A percentile compares a stretch with the other conserved stretches of the same genome.
phyloP scores from a whole-genome alignment of 53 echinoderm and acorn worm genomes.

The Astropecten irregularis region DNA sequence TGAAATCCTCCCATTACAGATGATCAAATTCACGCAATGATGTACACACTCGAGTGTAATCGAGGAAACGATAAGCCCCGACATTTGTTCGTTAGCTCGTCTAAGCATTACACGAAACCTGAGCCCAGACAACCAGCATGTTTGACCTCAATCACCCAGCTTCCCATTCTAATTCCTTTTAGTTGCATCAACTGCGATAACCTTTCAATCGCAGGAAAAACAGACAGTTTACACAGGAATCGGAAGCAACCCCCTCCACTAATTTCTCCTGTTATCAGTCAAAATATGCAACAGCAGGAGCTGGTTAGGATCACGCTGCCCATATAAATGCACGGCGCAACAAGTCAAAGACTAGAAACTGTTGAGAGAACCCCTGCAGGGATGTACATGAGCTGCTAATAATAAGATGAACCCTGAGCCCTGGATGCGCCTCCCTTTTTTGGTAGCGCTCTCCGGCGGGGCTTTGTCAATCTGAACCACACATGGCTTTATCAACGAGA shows the following conservation, averaged over 20 bases:
- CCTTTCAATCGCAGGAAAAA: constrained; percentile 21
- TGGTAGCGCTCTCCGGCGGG: constrained; percentile 47
- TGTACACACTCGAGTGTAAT: constrained; percentile 33
- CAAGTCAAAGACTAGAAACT: not conserved
- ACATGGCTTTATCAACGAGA: constrained; percentile 22
- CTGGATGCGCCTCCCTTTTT: constrained; percentile 46
- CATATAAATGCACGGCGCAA: not conserved
- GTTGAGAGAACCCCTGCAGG: constrained; percentile 50
- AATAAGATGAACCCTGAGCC: constrained; percentile 43
- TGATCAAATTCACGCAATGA: constrained; percentile 41
- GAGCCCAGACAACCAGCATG: not conserved
- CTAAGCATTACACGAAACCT: constrained; percentile 37
- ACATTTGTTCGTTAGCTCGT: no score
- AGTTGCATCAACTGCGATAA: constrained; percentile 5
- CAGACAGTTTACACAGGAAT: constrained; percentile 40
- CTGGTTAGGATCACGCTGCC: no score
- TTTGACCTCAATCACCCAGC: not conserved
- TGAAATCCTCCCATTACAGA: constrained; percentile 49
- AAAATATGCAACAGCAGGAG: constrained; percentile 40
- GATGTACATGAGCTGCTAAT: not conserved
- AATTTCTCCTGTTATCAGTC: constrained; percentile 50
- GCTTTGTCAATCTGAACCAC: constrained; percentile 29
- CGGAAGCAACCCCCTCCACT: constrained; percentile 52
- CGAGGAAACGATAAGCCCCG: not conserved
- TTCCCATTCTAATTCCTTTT: not conserved